Conservation (phyloP, 2,888 invertebrate genomes). For the Pandemis corylana region DNA sequence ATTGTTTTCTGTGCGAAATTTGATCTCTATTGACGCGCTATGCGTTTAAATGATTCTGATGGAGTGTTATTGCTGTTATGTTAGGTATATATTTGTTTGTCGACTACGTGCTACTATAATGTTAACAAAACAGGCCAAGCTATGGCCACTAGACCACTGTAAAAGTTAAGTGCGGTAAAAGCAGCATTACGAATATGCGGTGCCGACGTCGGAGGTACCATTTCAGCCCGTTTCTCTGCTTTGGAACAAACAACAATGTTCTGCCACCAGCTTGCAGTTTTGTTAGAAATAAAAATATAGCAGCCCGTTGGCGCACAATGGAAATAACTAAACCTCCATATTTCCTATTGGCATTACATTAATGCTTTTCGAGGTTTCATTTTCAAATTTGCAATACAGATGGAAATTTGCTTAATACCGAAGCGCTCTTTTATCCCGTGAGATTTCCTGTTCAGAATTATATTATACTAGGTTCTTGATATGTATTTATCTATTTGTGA, state of each 20-base stretch:
- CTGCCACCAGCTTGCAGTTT: background rate
- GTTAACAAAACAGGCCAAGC: background rate
- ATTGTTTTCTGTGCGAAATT: too few species aligned
- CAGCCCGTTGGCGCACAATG: background rate
- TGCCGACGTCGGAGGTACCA: background rate
- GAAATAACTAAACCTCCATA: background rate
- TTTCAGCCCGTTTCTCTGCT: conserved; percentile 10
- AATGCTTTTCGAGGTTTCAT: background rate
- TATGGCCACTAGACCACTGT: background rate
- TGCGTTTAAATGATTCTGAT: too few species aligned
- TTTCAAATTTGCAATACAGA: background rate
- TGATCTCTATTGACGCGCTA: too few species aligned
- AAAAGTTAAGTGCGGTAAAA: conserved; percentile 6
- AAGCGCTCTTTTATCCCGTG: background rate
- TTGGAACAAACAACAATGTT: conserved; percentile 13
- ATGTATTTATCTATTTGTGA: too few species aligned
- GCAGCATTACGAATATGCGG: conserved; percentile 2
- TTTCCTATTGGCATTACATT: background rate
- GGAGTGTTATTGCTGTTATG: too few species aligned
- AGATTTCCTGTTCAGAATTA: background rate
- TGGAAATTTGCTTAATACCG: background rate
- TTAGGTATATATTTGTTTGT: background rate
- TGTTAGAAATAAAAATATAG: conserved; percentile 16
- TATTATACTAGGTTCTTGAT: background rate
- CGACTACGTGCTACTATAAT: background rate